Evolutionary conservation across 2,797 vertebrate genomes (phyloP).

Genomic region (Sylvia borin): DNA sequence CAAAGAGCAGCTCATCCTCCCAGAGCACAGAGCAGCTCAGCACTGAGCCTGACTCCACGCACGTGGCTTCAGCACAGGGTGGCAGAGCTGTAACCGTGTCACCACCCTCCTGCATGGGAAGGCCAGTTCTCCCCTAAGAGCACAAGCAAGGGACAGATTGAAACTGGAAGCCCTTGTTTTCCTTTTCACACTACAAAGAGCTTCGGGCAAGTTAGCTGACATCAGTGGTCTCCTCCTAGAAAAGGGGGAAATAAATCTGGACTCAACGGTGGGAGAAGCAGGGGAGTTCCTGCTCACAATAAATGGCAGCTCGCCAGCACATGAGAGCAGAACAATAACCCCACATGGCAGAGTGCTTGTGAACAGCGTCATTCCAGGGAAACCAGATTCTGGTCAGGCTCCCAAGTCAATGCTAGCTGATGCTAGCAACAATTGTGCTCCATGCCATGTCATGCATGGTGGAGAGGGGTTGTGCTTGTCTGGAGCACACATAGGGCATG

Average conservation of each 20-base stretch:
- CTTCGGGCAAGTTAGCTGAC: not conserved
- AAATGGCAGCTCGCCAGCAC: not conserved
- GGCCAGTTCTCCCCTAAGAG: not conserved
- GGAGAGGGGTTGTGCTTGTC: not conserved
- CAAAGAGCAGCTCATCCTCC: not conserved
- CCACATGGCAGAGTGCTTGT: not conserved
- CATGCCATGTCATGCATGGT: accelerated
- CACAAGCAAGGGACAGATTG: not conserved
- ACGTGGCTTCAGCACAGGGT: accelerated
- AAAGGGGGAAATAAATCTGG: not conserved
- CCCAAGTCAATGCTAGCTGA: not conserved
- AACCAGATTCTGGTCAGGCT: constrained; percentile 15
- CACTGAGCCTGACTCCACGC: not conserved
- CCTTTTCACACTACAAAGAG: not conserved
- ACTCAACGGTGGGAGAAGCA: not conserved
- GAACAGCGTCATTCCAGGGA: not conserved
- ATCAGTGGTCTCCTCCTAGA: constrained; percentile 16
- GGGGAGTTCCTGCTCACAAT: constrained; percentile 7
- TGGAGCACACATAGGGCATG: accelerated
- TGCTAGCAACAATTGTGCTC: not conserved
- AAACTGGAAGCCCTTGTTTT: not conserved
- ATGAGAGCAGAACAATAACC: constrained; percentile 5
- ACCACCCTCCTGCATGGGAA: accelerated
- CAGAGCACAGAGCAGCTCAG: not conserved
- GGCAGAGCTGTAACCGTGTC: not conserved